A percentile compares a stretch with the other conserved stretches of the same genome.
phyloP scores from a whole-genome alignment of 1,140 invertebrate genomes.

The Trypoxylus dichotomus region DNA sequence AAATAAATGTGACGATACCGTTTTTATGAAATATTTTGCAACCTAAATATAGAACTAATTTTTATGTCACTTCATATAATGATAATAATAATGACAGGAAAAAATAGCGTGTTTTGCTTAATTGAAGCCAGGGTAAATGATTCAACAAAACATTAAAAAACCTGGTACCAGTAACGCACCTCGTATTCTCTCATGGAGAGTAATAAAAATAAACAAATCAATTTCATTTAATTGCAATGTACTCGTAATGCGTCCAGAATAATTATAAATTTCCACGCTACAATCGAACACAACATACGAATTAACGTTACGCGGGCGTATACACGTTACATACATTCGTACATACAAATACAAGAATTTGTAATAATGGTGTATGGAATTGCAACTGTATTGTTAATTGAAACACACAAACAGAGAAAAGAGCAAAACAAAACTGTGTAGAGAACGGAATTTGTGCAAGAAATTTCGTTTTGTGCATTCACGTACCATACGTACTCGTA shows the following conservation, averaged over 20 bases:
- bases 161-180: too few species aligned
- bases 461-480: not conserved
- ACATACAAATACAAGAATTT: not conserved
- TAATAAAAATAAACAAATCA: slow-evolving; percentile 1
- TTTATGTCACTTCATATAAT: too few species aligned
- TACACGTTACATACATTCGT: too few species aligned
- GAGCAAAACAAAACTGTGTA: not conserved
- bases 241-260: not conserved
- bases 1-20: not conserved
- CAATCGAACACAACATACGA: not conserved
- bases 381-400: not conserved
- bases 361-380: slow-evolving; percentile 16
- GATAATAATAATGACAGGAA: too few species aligned
- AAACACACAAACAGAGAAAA: not conserved
- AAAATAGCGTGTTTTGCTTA: not conserved
- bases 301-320: not conserved
- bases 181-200: not conserved
- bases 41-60: too few species aligned
- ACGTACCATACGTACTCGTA: not conserved
- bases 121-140: not conserved
- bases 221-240: not conserved
- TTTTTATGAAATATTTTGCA: not conserved
- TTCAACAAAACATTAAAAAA: not conserved
- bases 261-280: not conserved
- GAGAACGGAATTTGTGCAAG: not conserved